phyloP scores from a whole-genome alignment of 2,888 invertebrate genomes.

The Meliscaeva auricollis region DNA sequence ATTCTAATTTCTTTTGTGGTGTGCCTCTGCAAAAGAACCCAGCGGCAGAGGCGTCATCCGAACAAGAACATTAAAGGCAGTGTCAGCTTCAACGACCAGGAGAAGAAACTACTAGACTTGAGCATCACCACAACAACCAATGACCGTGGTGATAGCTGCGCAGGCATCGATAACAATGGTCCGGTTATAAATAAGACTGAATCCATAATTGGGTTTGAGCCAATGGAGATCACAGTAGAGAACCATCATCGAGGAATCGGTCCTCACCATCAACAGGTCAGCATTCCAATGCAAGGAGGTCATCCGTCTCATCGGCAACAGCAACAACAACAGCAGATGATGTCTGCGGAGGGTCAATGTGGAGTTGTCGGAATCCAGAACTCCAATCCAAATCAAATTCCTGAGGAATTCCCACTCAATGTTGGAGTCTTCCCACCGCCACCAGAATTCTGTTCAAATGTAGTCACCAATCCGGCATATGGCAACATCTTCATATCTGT shows the following conservation, averaged over 20 bases:
- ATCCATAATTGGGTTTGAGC: slow-evolving; percentile 86
- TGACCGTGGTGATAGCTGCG: slow-evolving; percentile 87
- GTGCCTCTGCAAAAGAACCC: slow-evolving; percentile 85
- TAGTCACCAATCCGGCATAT: slow-evolving; percentile 83
- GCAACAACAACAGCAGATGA: slow-evolving; percentile 78
- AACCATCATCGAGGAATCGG: slow-evolving; percentile 81
- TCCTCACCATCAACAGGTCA: slow-evolving; percentile 77
- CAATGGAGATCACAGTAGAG: slow-evolving; percentile 87
- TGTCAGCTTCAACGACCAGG: slow-evolving; percentile 94
- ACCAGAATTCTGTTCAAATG: slow-evolving; percentile 86
- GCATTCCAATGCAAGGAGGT: slow-evolving; percentile 54
- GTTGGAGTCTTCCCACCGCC: slow-evolving; percentile 85
- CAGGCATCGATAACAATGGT: slow-evolving; percentile 86
- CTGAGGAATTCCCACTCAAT: slow-evolving; percentile 84
- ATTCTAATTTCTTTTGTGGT: slow-evolving; percentile 87
- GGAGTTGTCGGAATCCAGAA: slow-evolving; percentile 81
- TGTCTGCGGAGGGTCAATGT: slow-evolving; percentile 81
- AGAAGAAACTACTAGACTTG: slow-evolving; percentile 93
- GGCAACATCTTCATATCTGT: slow-evolving; percentile 94
- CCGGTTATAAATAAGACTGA: slow-evolving; percentile 85
- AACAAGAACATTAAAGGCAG: slow-evolving; percentile 90
- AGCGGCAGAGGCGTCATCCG: slow-evolving; percentile 85
- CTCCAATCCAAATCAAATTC: slow-evolving; percentile 80
- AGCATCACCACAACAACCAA: slow-evolving; percentile 90
- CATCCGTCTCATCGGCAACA: slow-evolving; percentile 73